Evolutionary conservation across 1,140 invertebrate genomes (phyloP).

Genomic region (Brachionus asplanchnoidis): DNA sequence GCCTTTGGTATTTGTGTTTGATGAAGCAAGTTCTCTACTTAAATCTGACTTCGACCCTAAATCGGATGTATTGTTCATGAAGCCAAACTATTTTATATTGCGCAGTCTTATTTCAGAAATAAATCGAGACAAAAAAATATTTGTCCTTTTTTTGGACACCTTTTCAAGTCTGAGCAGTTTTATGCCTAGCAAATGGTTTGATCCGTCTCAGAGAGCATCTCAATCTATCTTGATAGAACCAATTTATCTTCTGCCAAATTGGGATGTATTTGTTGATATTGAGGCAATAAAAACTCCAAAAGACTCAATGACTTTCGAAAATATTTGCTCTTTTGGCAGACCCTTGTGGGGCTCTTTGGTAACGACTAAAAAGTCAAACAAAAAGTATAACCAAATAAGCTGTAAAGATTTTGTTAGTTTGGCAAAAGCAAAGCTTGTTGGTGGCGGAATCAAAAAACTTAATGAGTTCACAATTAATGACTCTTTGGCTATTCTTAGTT

Average conservation of each 20-base stretch:
- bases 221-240: not conserved
- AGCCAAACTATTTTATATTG: conserved; percentile 2
- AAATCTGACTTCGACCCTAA: not conserved
- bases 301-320: not conserved
- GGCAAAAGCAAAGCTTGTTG: not conserved
- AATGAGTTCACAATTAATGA: not conserved
- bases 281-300: not conserved
- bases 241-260: conserved; percentile 4
- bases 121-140: not conserved
- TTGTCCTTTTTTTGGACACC: not conserved
- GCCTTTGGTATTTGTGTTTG: conserved; percentile 5
- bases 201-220: not conserved
- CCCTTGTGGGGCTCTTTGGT: not conserved
- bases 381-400: not conserved
- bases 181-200: not conserved
- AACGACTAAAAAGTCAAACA: not conserved
- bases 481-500: not conserved
- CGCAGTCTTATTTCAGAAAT: not conserved
- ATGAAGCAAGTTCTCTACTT: not conserved
- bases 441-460: not conserved
- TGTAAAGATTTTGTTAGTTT: not conserved
- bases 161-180: not conserved
- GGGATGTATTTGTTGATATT: not conserved
- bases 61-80: not conserved
- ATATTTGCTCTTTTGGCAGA: conserved; percentile 1